Percentiles rank a stretch among this genome's conserved stretches.
These are phyloP conservation scores for Diarsia dahlii DNA, from an alignment of 2,888 invertebrate genomes.

Conservation along the genomic window DNA sequence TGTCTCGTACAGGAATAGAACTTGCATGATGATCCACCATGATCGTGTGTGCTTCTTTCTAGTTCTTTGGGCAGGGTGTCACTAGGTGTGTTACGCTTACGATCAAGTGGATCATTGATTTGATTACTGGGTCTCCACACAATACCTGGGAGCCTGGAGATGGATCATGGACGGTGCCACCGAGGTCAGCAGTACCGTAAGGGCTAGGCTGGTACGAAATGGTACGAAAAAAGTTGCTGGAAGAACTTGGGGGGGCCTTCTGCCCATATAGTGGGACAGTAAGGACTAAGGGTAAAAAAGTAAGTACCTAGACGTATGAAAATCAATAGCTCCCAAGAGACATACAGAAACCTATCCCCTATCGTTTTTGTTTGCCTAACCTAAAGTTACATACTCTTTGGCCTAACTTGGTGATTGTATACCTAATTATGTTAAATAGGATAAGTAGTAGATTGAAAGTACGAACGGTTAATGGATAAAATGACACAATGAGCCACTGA, in stretches of 20 bases:
- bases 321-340: neutral
- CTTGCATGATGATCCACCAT: neutral
- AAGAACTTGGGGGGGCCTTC: neutral
- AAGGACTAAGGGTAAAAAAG: neutral
- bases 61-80: neutral
- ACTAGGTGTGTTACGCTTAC: neutral
- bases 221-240: neutral
- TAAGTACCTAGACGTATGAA: neutral
- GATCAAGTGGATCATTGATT: neutral
- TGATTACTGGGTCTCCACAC: neutral
- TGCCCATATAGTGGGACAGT: neutral
- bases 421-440: neutral
- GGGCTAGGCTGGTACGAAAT: neutral
- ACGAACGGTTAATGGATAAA: constrained; percentile 1
- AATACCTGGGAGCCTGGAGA: neutral
- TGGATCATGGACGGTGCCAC: neutral
- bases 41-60: neutral
- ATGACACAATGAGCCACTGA: neutral
- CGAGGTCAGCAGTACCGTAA: neutral
- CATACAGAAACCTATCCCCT: neutral
- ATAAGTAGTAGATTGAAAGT: constrained; percentile 2
- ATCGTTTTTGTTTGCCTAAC: neutral
- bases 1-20: neutral
- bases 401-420: neutral
- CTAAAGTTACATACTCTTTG: too few species aligned